Evolutionary conservation across 30 jellyfish, hydroid and myxozoan species (phyloP).

Genomic region (Aurelia sp.): DNA sequence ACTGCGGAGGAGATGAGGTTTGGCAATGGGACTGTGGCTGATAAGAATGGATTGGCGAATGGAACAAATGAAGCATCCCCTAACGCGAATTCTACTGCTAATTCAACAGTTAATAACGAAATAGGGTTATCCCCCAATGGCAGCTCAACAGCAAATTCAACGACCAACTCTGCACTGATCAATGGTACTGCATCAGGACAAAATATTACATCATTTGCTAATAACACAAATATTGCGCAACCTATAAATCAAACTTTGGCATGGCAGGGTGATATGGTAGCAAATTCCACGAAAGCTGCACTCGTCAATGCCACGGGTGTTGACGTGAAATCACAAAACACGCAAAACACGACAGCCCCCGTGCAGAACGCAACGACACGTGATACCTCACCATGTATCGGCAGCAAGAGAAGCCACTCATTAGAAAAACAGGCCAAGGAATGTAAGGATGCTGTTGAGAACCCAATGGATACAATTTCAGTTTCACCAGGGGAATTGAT

Average conservation of each 20-base stretch:
- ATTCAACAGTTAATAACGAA: constrained; percentile 18
- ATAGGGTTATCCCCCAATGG: background rate
- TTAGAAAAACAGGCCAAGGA: constrained; percentile 1
- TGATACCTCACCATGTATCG: constrained; percentile 44
- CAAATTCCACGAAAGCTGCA: constrained; percentile 39
- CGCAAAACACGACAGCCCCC: constrained; percentile 24
- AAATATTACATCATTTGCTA: constrained; percentile 4
- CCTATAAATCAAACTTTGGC: constrained; percentile 58
- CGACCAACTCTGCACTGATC: background rate
- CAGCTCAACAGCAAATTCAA: background rate
- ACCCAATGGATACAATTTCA: constrained; percentile 55
- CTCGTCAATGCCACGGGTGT: constrained; percentile 11
- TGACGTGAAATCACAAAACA: constrained; percentile 5
- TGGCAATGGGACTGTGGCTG: constrained; percentile 14
- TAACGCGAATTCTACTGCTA: background rate
- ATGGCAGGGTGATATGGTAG: constrained; percentile 61
- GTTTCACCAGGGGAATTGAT: constrained; percentile 85
- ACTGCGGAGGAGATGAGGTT: background rate
- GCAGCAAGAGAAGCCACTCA: constrained; percentile 23
- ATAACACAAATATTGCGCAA: constrained; percentile 20
- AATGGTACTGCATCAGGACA: constrained; percentile 7
- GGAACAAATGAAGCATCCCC: constrained; percentile 19
- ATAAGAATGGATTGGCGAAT: constrained; percentile 13
- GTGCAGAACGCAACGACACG: constrained; percentile 48
- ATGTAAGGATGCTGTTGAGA: constrained; percentile 2